Conservation (phyloP, 2,113 vertebrate genomes). For the Loxodonta africana region DNA sequence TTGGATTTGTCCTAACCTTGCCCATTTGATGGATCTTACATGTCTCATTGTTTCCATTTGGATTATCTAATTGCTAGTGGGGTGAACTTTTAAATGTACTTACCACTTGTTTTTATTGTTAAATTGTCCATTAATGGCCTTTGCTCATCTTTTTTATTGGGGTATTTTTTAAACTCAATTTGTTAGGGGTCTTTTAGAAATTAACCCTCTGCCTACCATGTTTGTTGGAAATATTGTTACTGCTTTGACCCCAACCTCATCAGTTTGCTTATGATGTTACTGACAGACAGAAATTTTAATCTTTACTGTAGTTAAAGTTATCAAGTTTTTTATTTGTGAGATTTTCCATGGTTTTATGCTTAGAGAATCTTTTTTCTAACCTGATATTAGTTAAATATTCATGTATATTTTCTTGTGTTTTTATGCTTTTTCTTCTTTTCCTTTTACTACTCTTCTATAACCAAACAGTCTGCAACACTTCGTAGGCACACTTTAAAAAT, state of each 20-base stretch:
- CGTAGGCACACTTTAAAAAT: slow-evolving; percentile 67
- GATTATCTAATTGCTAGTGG: neutral
- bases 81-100: neutral
- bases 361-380: neutral
- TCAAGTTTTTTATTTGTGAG: neutral
- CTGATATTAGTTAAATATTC: slow-evolving; percentile 48
- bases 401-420: slow-evolving; percentile 33
- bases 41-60: slow-evolving; percentile 9
- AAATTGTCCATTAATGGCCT: neutral
- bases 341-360: slow-evolving; percentile 22
- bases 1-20: neutral
- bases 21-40: neutral
- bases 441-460: neutral
- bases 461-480: neutral
- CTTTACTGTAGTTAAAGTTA: neutral
- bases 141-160: slow-evolving; percentile 1
- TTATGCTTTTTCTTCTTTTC: neutral
- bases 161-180: neutral
- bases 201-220: neutral
- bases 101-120: slow-evolving; percentile 23
- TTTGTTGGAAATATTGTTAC: neutral
- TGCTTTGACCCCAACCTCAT: neutral
- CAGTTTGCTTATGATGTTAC: neutral
- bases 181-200: neutral
- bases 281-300: neutral